phyloP scores from a whole-genome alignment of 1,140 invertebrate genomes.

The Campodea augens region DNA sequence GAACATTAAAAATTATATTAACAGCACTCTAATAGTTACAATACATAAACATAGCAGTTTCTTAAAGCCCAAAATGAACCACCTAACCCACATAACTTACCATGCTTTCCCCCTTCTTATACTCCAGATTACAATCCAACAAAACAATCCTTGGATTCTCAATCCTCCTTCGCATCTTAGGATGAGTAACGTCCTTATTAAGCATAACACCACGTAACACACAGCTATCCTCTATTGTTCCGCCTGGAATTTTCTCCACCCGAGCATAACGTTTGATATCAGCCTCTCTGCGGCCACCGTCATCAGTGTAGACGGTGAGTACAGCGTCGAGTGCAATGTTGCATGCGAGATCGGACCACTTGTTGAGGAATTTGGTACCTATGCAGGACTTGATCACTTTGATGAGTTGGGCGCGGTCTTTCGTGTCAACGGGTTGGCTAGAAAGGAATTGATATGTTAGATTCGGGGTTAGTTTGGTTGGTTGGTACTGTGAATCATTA shows the following conservation, averaged over 20 bases:
- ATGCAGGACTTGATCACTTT: constrained; percentile 86
- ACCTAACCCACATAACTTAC: constrained; percentile 15
- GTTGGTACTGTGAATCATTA: no score
- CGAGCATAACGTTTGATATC: constrained; percentile 98
- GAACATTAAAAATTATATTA: no score
- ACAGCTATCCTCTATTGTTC: constrained; percentile 79
- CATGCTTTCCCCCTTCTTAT: constrained; percentile 95
- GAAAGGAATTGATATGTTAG: constrained; percentile 13
- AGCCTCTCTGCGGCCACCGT: constrained; percentile 81
- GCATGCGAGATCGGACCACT: constrained; percentile 87
- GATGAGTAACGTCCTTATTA: constrained; percentile 97
- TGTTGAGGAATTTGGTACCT: constrained; percentile 91
- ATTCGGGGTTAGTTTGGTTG: neutral
- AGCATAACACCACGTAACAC: constrained; percentile 95
- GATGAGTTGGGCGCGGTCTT: constrained; percentile 59
- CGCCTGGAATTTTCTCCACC: constrained; percentile 96
- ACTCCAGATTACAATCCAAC: constrained; percentile 90
- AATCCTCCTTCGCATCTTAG: constrained; percentile 88
- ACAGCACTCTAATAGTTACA: no score
- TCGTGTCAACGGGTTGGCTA: constrained; percentile 63
- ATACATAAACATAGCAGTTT: neutral
- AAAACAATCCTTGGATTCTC: constrained; percentile 90
- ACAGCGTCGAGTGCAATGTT: constrained; percentile 91
- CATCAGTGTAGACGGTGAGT: constrained; percentile 68
- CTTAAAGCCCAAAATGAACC: neutral